Evolutionary conservation across 1,140 invertebrate species (phyloP).

Genomic region (Lepidostoma basale): DNA sequence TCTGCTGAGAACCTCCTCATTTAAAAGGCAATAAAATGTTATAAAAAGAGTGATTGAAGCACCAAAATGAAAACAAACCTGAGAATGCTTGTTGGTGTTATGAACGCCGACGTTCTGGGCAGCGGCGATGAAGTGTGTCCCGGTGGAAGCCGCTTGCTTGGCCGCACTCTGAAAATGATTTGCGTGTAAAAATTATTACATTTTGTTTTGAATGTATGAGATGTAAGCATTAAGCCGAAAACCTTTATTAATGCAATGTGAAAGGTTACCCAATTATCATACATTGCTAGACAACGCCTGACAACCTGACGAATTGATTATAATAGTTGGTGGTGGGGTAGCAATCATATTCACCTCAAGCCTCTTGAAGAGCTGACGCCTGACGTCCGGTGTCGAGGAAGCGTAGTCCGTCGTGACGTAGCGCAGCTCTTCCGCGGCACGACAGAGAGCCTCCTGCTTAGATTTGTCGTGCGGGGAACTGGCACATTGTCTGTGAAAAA

Average conservation of each 20-base stretch:
- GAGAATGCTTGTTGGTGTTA: slow-evolving; percentile 71
- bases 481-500: slow-evolving; percentile 50
- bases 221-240: not conserved
- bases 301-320: no score
- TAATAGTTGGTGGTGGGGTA: no score
- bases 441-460: slow-evolving; percentile 82
- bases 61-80: slow-evolving; percentile 47
- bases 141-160: slow-evolving; percentile 84
- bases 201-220: not conserved
- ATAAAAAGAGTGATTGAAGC: no score
- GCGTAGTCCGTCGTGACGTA: slow-evolving; percentile 82
- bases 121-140: slow-evolving; percentile 88
- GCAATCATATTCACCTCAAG: slow-evolving; percentile 22
- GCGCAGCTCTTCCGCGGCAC: slow-evolving; percentile 90
- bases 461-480: slow-evolving; percentile 65
- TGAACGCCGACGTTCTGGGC: slow-evolving; percentile 77
- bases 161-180: slow-evolving; percentile 73
- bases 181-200: slow-evolving; percentile 2
- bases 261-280: no score
- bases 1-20: no score
- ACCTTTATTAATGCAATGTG: no score
- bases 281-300: no score
- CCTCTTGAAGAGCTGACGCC: slow-evolving; percentile 37
- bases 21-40: no score
- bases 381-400: slow-evolving; percentile 39